Base-by-base conservation (phyloP, 1,140 invertebrate genomes). In the Drosophila pallidifrons region DNA sequence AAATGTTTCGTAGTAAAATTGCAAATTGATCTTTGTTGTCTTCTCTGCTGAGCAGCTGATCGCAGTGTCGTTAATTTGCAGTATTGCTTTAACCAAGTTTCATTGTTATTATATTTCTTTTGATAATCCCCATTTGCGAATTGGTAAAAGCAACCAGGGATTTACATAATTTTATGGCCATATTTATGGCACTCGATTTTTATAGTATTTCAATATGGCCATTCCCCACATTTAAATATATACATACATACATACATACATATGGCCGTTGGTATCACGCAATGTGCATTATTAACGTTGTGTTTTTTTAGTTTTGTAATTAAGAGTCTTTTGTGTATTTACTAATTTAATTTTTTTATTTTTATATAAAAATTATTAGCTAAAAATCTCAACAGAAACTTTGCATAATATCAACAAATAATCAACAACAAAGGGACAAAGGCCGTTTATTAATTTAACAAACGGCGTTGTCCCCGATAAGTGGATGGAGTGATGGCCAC, bases 371-470 rank as follows among this genome's bases (percentile, higher is more conserved):
- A 81, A 88, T 87, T 82, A 82, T 80, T 88, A 64, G 73, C 80
- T 88, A 80, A 58, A 85, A 89, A 87, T 87, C 83, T 82, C 83
- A 89, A 83, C 83, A 82, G 71, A 81, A 83, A 89, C 85, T 87
- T 83, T 89, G 80, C 80, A 82, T 89, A 87, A 89, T 88, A 87
- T 83, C 83, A 87, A 89, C 83, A 87, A 80, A 82, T 74, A 65
- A 75, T 89, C 83, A 87, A 87, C 83, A 87, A 87, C 85, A 77
- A 78, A 57, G 61, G 28, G 57, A 25, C 55, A 57, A 15, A 75
- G 45, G 43, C 57, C 55, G 46, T 71, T 87, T 87, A 54, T 87
- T 87, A 87, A 87, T 87, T 87, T 87, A 87, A 87, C 80, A 87
- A 87, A 71, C 57, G 49, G 15, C 35, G 25, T 15, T 68, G 47